These are phyloP conservation scores for Sympetrum striolatum DNA, from an alignment of 2,888 invertebrate genomes.

Conservation along the genomic window DNA sequence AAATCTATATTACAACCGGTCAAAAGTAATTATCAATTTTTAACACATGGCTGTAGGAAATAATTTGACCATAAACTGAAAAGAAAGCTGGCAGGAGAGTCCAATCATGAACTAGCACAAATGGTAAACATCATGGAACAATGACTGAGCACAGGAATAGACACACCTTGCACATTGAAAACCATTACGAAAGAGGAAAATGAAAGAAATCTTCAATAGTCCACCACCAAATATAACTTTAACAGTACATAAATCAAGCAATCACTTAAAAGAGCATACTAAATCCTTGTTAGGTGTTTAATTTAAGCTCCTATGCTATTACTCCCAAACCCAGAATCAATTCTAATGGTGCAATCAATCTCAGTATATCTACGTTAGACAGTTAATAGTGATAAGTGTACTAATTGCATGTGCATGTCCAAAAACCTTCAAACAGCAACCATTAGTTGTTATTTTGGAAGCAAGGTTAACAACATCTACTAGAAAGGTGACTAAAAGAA, in stretches of 20 bases:
- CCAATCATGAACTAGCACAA: neutral
- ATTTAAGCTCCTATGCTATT: neutral
- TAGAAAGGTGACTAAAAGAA: conserved; percentile 49
- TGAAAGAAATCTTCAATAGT: neutral
- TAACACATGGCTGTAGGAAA: neutral
- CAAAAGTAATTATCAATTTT: too few relatives aligned
- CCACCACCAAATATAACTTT: neutral
- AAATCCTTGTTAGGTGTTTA: neutral
- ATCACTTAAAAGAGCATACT: neutral
- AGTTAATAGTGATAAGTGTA: neutral
- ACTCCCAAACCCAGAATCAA: neutral
- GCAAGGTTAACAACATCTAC: conserved; percentile 53
- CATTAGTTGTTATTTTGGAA: conserved; percentile 15
- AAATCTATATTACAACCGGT: too few relatives aligned
- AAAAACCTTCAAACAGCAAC: neutral
- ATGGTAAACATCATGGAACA: neutral
- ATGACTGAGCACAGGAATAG: conserved; percentile 17
- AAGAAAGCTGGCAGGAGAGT: conserved; percentile 32
- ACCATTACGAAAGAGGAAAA: neutral
- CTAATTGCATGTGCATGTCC: neutral
- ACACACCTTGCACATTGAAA: neutral
- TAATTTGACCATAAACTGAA: neutral
- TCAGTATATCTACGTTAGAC: neutral
- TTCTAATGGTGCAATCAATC: neutral
- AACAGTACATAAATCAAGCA: neutral